phyloP scores from a whole-genome alignment of 2,888 invertebrate species.

The Prosapia bicincta region DNA sequence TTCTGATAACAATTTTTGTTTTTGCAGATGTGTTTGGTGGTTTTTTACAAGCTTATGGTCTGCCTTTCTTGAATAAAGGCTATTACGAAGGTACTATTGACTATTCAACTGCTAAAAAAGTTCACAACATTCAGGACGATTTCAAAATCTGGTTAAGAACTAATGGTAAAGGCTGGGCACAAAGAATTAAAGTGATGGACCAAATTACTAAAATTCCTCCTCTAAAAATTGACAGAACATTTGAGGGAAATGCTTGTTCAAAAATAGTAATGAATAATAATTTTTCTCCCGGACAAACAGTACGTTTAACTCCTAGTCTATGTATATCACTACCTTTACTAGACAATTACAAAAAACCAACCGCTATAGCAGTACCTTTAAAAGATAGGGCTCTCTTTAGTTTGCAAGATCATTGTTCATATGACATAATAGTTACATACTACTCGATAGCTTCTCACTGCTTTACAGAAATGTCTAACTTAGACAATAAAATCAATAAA shows the following conservation, averaged over 20 bases:
- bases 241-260: neutral
- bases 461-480: slow-evolving; percentile 41
- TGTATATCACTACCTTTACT: slow-evolving; percentile 56
- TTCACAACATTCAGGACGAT: slow-evolving; percentile 55
- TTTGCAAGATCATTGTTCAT: slow-evolving; percentile 46
- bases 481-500: neutral
- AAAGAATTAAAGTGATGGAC: slow-evolving; percentile 38
- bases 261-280: neutral
- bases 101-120: slow-evolving; percentile 52
- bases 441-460: slow-evolving; percentile 55
- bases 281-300: neutral
- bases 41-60: slow-evolving; percentile 54
- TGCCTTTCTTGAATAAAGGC: slow-evolving; percentile 57
- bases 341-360: slow-evolving; percentile 52
- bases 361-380: slow-evolving; percentile 60
- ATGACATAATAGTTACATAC: slow-evolving; percentile 51
- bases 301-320: neutral
- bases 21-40: slow-evolving; percentile 43
- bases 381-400: slow-evolving; percentile 52
- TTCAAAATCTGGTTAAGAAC: slow-evolving; percentile 56
- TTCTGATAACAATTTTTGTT: slow-evolving; percentile 26
- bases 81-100: slow-evolving; percentile 61
- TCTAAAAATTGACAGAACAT: slow-evolving; percentile 35
- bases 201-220: slow-evolving; percentile 37
- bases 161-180: slow-evolving; percentile 57